phyloP scores from a whole-genome alignment of 2,797 vertebrate genomes.

The Neoniphon sammara region DNA sequence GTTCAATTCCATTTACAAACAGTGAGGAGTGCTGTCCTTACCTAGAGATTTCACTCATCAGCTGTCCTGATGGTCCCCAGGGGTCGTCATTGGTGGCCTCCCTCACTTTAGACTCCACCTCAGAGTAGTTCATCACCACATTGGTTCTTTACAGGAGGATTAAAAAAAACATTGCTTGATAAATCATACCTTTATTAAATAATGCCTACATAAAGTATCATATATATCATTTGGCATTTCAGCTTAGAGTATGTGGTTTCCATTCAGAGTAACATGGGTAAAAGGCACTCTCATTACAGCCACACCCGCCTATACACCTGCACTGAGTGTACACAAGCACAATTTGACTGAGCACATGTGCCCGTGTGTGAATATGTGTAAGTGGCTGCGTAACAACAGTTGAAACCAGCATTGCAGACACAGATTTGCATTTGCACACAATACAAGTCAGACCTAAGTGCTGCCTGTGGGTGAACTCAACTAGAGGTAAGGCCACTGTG shows the following conservation, averaged over 20 bases:
- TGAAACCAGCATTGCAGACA: conserved; percentile 23
- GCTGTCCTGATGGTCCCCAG: conserved; percentile 98
- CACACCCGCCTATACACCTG: conserved; percentile 41
- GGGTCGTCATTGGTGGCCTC: conserved; percentile 99
- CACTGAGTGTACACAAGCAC: conserved; percentile 23
- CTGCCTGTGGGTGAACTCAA: not conserved
- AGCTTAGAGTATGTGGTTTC: conserved; percentile 12
- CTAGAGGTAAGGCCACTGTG: not conserved
- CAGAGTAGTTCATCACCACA: conserved; percentile 99
- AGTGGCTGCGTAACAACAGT: conserved; percentile 7
- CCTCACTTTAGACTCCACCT: conserved; percentile 98
- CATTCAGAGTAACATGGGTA: conserved; percentile 7
- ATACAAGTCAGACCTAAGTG: conserved; percentile 8
- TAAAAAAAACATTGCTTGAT: conserved; percentile 7
- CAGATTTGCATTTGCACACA: conserved; percentile 3
- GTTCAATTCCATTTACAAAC: conserved; percentile 21
- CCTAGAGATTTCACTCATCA: conserved; percentile 98
- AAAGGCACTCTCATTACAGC: conserved; percentile 29
- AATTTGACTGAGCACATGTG: conserved; percentile 25
- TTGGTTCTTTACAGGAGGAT: conserved; percentile 90
- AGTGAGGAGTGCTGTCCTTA: conserved; percentile 75
- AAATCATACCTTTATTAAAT: not conserved
- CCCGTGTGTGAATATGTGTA: conserved; percentile 8
- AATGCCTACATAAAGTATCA: not conserved
- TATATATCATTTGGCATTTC: not conserved